Percentiles rank a stretch among this genome's conserved stretches.
Evolutionary conservation across 2,797 vertebrate species (phyloP).

Genomic region (Thaleichthys pacificus): DNA sequence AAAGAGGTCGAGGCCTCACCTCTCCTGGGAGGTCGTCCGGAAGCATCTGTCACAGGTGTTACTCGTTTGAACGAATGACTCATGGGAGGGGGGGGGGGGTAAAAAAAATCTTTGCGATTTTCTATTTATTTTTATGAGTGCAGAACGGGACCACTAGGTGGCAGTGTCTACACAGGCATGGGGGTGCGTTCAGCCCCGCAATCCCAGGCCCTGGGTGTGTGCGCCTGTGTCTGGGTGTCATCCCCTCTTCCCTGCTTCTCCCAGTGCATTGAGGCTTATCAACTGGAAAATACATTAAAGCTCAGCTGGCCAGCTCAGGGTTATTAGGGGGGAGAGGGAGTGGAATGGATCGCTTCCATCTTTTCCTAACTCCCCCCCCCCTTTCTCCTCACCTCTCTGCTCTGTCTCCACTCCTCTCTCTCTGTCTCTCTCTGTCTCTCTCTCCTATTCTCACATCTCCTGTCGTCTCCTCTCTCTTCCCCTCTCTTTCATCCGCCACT

Average conservation of each 20-base stretch:
- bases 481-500: too few species aligned
- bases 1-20: too few species aligned
- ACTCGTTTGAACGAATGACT: background rate
- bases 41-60: background rate
- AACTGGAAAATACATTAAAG: conserved; percentile 18
- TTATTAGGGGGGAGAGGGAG: conserved; percentile 17
- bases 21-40: background rate
- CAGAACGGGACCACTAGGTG: conserved; percentile 15
- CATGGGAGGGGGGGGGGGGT: too few species aligned
- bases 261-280: conserved; percentile 10
- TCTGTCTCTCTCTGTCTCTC: background rate
- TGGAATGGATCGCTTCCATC: background rate
- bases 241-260: conserved; percentile 2
- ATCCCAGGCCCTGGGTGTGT: background rate
- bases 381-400: background rate
- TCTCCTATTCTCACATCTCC: too few species aligned
- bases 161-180: conserved; percentile 17
- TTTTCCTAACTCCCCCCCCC: conserved; percentile 7
- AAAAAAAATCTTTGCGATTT: too few species aligned
- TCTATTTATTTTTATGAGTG: too few species aligned
- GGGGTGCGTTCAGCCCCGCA: too few species aligned
- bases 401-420: background rate
- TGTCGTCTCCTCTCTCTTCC: background rate
- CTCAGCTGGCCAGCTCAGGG: conserved; percentile 11
- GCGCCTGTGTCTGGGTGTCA: background rate